phyloP scores from a whole-genome alignment of 2,797 vertebrate species.

The Otus scops region DNA sequence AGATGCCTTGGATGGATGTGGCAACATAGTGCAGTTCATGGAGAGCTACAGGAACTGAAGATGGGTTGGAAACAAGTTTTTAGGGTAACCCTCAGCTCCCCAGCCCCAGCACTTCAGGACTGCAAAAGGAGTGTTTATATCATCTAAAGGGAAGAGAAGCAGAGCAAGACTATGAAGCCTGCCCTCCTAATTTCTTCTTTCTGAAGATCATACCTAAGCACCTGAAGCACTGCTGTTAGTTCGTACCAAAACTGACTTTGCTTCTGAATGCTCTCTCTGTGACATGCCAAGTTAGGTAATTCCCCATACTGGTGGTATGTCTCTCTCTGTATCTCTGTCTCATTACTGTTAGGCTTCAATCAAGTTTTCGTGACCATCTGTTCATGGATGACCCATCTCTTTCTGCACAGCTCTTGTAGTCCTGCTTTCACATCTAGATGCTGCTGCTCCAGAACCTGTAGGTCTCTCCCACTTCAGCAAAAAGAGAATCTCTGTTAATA shows the following conservation, averaged over 20 bases:
- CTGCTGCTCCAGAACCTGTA: neutral
- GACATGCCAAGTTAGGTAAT: neutral
- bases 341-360: rapidly evolving
- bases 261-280: neutral
- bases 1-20: neutral
- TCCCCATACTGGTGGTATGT: neutral
- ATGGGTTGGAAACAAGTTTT: neutral
- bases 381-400: neutral
- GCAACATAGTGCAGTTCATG: neutral
- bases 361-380: neutral
- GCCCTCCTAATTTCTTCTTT: neutral
- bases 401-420: neutral
- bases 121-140: neutral
- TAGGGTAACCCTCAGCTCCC: neutral
- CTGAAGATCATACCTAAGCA: neutral
- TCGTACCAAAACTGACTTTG: neutral
- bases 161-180: neutral
- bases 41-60: neutral
- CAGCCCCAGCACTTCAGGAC: neutral
- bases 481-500: neutral
- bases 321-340: neutral
- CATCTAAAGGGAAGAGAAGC: neutral
- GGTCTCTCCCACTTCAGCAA: neutral
- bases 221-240: neutral
- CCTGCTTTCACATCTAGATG: neutral